Conservation (phyloP, 2,797 vertebrate species). For the Eulemur rubriventer region DNA sequence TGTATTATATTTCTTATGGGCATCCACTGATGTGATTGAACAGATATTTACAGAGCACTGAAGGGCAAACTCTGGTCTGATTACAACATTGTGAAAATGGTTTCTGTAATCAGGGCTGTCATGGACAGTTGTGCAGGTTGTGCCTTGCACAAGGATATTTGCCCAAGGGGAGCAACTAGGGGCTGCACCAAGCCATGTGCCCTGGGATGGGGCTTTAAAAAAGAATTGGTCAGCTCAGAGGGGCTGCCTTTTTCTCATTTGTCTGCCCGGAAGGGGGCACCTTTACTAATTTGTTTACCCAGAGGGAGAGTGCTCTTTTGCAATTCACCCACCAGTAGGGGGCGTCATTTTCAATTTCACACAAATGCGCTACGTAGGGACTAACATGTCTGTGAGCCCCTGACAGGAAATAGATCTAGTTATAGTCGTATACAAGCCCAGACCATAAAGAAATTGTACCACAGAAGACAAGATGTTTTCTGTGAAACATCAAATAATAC, state of each 20-base stretch:
- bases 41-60: not conserved
- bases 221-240: not conserved
- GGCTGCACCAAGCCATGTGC: not conserved
- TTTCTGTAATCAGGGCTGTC: not conserved
- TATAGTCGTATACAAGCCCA: not conserved
- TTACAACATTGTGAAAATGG: not conserved
- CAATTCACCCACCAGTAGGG: not conserved
- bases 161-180: not conserved
- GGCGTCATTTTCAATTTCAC: not conserved
- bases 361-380: not conserved
- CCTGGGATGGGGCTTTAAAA: not conserved
- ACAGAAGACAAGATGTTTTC: not conserved
- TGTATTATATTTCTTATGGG: not conserved
- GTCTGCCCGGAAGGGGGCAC: not conserved
- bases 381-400: not conserved
- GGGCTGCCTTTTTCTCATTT: not conserved
- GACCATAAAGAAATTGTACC: not conserved
- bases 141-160: not conserved
- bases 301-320: not conserved
- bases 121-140: not conserved
- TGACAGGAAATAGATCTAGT: not conserved
- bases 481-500: conserved; percentile 7
- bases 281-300: not conserved
- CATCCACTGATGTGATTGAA: not conserved
- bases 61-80: not conserved